Evolutionary conservation across 2,797 vertebrate species (phyloP).

Genomic region (Enteromius afrohamiltoni): DNA sequence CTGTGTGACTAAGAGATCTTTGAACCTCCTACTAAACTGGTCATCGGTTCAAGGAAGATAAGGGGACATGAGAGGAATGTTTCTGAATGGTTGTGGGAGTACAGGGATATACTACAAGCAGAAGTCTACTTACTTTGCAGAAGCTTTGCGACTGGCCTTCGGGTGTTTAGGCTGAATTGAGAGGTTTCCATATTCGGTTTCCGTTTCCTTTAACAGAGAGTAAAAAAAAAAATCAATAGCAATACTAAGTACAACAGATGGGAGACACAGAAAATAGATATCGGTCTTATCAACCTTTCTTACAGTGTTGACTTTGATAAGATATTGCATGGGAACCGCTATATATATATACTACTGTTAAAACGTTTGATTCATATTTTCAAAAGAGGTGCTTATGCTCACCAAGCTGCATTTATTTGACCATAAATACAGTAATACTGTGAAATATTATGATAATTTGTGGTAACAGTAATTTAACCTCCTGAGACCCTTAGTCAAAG

Average conservation of each 20-base stretch:
- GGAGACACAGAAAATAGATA: not conserved
- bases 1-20: conserved; percentile 49
- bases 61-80: conserved; percentile 34
- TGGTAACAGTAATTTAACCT: not conserved
- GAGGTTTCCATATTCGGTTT: conserved; percentile 92
- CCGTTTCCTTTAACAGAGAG: conserved; percentile 68
- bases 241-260: not conserved
- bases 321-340: not conserved
- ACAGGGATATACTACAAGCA: not conserved
- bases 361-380: not conserved
- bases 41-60: conserved; percentile 55
- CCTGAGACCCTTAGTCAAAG: no score
- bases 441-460: not conserved
- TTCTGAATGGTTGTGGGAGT: not conserved
- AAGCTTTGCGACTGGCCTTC: conserved; percentile 81
- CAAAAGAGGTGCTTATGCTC: not conserved
- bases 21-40: conserved; percentile 52
- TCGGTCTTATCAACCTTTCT: not conserved
- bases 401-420: not conserved
- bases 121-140: conserved; percentile 82
- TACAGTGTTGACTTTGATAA: not conserved
- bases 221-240: conserved; percentile 13
- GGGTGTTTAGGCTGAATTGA: conserved; percentile 79
- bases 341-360: not conserved
- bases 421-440: not conserved